These are phyloP conservation scores for Apodemia mormo DNA, from an alignment of 2,888 invertebrate genomes.

Conservation along the genomic window DNA sequence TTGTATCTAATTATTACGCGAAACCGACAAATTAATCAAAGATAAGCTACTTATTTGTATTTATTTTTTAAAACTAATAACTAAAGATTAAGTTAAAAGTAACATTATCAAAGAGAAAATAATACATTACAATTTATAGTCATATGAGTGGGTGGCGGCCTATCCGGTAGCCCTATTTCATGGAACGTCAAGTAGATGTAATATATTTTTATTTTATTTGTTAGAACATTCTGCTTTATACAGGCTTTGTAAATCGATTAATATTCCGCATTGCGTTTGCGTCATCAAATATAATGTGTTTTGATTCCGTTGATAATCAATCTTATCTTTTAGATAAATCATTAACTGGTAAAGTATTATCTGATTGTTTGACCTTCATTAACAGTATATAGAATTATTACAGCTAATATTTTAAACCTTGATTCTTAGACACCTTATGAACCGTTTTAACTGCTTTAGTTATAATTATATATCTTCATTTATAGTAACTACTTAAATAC, in stretches of 20 bases:
- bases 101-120: no score
- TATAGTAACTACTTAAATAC: no score
- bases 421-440: not conserved
- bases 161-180: slow-evolving; percentile 12
- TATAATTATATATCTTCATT: no score
- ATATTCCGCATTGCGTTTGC: slow-evolving; percentile 38
- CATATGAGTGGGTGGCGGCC: no score
- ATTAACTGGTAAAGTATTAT: not conserved
- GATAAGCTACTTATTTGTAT: no score
- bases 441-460: no score
- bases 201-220: slow-evolving; percentile 26
- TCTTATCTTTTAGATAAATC: slow-evolving; percentile 2
- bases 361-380: not conserved
- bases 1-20: no score
- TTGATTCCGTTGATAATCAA: not conserved
- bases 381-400: not conserved
- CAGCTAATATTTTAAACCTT: not conserved
- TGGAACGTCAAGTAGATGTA: slow-evolving; percentile 19
- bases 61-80: no score
- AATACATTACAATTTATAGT: no score
- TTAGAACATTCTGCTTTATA: slow-evolving; percentile 21
- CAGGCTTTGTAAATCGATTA: slow-evolving; percentile 31
- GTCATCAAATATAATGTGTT: slow-evolving; percentile 33
- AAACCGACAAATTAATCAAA: no score
- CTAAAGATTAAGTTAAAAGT: no score